Base-by-base conservation (phyloP, 2,888 invertebrate genomes). In the Cataglyphis cursor region DNA sequence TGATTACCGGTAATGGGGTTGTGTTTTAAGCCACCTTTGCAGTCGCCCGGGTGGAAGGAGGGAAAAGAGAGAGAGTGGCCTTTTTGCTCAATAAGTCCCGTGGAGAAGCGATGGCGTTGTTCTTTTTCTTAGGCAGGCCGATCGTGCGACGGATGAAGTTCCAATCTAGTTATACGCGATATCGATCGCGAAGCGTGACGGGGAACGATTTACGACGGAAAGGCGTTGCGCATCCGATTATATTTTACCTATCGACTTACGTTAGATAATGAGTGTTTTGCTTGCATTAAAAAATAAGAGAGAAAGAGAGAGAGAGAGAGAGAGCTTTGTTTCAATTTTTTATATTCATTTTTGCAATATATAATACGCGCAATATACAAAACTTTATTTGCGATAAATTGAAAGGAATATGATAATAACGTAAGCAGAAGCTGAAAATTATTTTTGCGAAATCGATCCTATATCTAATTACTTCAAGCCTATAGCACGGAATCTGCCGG, bases 1-100 rank as follows among this genome's bases (percentile, higher is more conserved):
- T 92, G 91, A 92, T 93, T 93, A 92, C 88, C 86, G 88, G 87
- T 89, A 93, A 93, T 91, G 86, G 89, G 85, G 87, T 91, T 91
- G 86, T 90, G 89, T 92, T 92, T 92, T 92, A 91, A 91, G 89
- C 87, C 70, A 73, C 82, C 62, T 76, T 70, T 75, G 68, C 28
- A 80, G 41, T 41, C 51, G 21, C 35, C 48, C 48, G 59, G 35
- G 12, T 18, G n/a, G n/a, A 35, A 24, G 3, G 51, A 57, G 18
- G 38, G 12, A 35, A 44, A 12, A 31, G 35, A n/a, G 35, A 18
- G 10, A 24, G 24, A 24, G 24, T 31, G 78, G 48, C 44, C 59
- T 59, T 31, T 28, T 59, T 59, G 59, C n/a, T 59, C 59, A 54
- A 35, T 74, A 74, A 59, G 75, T 59, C 38, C 10, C n/a, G 21